These are phyloP conservation scores for Sandelia bainsii DNA, from an alignment of 2,797 vertebrate species.

Conservation along the genomic window DNA sequence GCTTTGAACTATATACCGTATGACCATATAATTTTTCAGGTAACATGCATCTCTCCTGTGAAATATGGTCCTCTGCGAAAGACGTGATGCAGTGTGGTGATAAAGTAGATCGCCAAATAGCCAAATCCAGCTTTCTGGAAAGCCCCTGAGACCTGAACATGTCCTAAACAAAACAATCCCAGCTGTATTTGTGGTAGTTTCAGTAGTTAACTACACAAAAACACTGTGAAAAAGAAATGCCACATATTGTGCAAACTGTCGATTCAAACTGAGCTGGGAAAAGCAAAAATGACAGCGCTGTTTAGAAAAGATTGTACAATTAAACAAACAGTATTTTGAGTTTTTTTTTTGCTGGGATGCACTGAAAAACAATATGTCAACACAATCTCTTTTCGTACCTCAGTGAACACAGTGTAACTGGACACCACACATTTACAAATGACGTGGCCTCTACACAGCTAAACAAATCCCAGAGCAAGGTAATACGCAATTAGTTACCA, in stretches of 20 bases:
- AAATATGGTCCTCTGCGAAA: background rate
- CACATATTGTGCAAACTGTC: background rate
- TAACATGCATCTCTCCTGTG: background rate
- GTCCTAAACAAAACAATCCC: no score
- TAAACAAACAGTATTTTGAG: background rate
- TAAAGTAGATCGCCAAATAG: no score
- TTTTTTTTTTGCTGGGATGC: slow-evolving; percentile 11
- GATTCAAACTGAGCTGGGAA: background rate
- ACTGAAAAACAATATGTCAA: slow-evolving; percentile 31
- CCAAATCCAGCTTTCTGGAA: no score
- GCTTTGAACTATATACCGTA: background rate
- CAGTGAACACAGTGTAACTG: slow-evolving; percentile 46
- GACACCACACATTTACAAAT: slow-evolving; percentile 54
- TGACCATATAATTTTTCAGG: background rate
- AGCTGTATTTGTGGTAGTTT: no score
- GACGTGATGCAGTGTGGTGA: background rate
- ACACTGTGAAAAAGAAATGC: no score
- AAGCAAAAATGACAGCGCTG: background rate
- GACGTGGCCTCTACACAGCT: slow-evolving; percentile 22
- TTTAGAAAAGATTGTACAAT: slow-evolving; percentile 6
- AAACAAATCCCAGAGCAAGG: slow-evolving; percentile 59
- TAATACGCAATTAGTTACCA: slow-evolving; percentile 64
- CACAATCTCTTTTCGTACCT: slow-evolving; percentile 36
- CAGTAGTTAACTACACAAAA: no score
- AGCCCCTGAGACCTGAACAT: no score